Evolutionary conservation across 2,113 vertebrate genomes (phyloP).

Genomic region (Progne subis): DNA sequence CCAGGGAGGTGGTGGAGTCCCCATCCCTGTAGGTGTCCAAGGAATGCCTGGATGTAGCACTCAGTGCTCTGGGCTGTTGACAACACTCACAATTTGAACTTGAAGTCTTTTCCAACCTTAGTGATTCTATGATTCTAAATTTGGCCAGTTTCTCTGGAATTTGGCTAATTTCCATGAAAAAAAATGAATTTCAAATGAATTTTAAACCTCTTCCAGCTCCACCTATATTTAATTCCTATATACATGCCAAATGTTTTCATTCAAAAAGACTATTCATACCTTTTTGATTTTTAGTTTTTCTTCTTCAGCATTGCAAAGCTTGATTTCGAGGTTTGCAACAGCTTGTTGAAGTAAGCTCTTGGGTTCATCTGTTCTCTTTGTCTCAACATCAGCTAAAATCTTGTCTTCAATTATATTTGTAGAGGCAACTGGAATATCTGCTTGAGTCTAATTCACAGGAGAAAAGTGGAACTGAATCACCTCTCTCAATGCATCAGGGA

Average conservation of each 20-base stretch:
- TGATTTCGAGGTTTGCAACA: constrained; percentile 69
- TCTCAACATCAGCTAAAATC: constrained; percentile 12
- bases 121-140: background rate
- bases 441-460: constrained; percentile 54
- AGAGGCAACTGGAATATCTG: constrained; percentile 57
- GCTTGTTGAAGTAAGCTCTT: constrained; percentile 67
- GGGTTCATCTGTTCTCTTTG: background rate
- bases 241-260: background rate
- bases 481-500: background rate
- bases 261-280: constrained; percentile 40
- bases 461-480: background rate
- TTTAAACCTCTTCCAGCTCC: background rate
- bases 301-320: constrained; percentile 74
- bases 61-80: background rate
- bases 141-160: background rate
- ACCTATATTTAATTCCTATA: background rate
- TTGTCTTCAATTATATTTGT: constrained; percentile 46
- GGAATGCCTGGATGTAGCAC: background rate
- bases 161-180: background rate
- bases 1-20: background rate
- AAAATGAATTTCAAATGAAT: background rate
- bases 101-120: background rate
- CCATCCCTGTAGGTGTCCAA: background rate
- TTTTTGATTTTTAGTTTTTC: constrained; percentile 78
- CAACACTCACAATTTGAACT: background rate